Evolutionary conservation across 2,888 invertebrate species (phyloP).

Genomic region (Bembecia ichneumoniformis): DNA sequence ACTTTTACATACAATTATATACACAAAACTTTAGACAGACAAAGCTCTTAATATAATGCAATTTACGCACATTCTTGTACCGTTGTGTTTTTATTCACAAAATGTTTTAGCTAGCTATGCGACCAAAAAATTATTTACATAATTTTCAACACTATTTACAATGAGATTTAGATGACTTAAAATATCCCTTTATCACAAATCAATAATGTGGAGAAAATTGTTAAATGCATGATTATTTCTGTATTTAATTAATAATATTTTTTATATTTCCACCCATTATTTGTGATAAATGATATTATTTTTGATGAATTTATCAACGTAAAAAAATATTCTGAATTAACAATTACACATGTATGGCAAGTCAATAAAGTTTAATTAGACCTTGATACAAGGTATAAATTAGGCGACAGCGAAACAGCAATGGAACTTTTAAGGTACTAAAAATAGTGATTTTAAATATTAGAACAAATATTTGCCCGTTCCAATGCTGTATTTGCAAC

Average conservation of each 20-base stretch:
- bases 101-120: neutral
- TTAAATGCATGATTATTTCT: no score
- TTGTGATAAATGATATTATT: no score
- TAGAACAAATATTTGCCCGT: no score
- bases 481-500: no score
- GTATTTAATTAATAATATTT: no score
- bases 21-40: neutral
- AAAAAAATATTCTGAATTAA: no score
- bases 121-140: constrained; percentile 8
- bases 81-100: neutral
- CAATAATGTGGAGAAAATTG: no score
- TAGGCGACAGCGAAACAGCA: neutral
- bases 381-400: neutral
- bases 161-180: constrained; percentile 20
- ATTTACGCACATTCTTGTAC: neutral
- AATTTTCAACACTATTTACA: constrained; percentile 24
- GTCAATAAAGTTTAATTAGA: neutral
- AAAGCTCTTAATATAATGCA: neutral
- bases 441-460: no score
- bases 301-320: no score
- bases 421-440: no score
- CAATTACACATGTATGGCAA: neutral
- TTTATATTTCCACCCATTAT: no score
- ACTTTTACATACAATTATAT: neutral
- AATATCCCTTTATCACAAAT: no score